A percentile compares a stretch with the other conserved stretches of the same genome.
These are phyloP conservation scores for Spilosoma lubricipeda DNA, from an alignment of 2,888 invertebrate species.

Conservation along the genomic window DNA sequence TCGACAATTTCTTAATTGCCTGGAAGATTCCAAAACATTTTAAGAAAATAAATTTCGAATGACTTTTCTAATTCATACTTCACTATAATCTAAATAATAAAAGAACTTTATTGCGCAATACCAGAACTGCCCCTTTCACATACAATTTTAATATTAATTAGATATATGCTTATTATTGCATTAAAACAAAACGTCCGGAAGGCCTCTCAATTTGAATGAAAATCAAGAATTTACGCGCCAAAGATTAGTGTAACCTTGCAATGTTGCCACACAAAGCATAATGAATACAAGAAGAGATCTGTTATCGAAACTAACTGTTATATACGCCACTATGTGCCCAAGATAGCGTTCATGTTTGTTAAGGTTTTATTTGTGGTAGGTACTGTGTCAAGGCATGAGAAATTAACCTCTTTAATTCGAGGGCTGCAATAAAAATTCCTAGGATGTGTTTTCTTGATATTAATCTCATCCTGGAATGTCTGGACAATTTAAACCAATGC, in stretches of 20 bases:
- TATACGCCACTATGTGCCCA: constrained; percentile 48
- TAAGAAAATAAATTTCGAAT: neutral
- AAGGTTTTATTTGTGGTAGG: constrained; percentile 27
- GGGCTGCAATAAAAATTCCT: constrained; percentile 23
- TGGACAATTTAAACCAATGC: neutral
- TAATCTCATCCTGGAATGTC: constrained; percentile 5
- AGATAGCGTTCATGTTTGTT: constrained; percentile 39
- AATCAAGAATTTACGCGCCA: constrained; percentile 8
- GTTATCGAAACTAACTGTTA: constrained; percentile 50
- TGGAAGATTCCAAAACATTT: neutral
- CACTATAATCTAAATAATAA: neutral
- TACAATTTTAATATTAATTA: neutral
- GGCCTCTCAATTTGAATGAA: too few relatives aligned
- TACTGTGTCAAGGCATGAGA: constrained; percentile 44
- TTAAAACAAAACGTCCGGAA: neutral
- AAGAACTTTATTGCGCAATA: neutral
- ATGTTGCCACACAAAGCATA: constrained; percentile 48
- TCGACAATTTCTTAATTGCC: neutral
- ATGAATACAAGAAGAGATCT: constrained; percentile 50
- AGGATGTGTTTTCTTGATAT: constrained; percentile 15
- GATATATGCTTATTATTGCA: neutral
- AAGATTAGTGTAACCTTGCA: constrained; percentile 39
- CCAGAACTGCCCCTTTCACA: neutral
- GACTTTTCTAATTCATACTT: neutral
- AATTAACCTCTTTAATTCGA: constrained; percentile 33